Evolutionary conservation across 2,888 invertebrate species (phyloP), one percentile per base, ranked within the genome.

Genomic region (Noctuana brunneofusca): DNA sequence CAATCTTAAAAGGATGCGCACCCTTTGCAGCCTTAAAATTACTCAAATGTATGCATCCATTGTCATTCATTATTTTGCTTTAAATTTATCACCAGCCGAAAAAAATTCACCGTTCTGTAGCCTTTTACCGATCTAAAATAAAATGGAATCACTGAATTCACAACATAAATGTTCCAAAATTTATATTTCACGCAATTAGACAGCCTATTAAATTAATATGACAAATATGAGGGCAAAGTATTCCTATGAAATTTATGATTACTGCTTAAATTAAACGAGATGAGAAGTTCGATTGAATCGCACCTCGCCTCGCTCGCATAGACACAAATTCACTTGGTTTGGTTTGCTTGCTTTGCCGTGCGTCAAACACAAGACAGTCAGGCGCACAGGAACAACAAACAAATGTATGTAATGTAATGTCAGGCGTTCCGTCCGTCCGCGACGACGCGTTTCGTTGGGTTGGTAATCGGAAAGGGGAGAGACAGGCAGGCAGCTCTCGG

Each of bases 21-120:
- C 96, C 96, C 84, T 95, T 94, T 57, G 94, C 93, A 77, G 94
- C 93, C 92, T 96, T 96, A 89, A 95, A 96, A 89, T 94, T 93
- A 87, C 93, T 94, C 80, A 96, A 90, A 92, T 97, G 97, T 86
- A 94, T 93, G 86, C 96, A 97, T 81, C 95, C 95, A 93, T 90
- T 92, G 88, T 93, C 93, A 89, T 93, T 93, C 94, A 93, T 95
- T 81, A 83, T 88, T 81, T 69, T 65, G 71, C 68, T 72, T 74
- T 72, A 69, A 79, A 76, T 69, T 64, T 18, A 49, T 35, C 49
- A 55, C 43, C 48, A 54, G 30, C 48, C 11, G 54, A 41, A 14
- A 64, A 20, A 16, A 58, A 58, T 58, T 32, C 22, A 32, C 50
- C 43, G 35, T 63, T 43, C 30, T 52, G 41, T 30, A 22, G 56